Percentiles rank a stretch among this genome's conserved stretches.
Evolutionary conservation across 37 sponge, comb jelly and placozoan species (phyloP).

Genomic region (Axinella damicornis): DNA sequence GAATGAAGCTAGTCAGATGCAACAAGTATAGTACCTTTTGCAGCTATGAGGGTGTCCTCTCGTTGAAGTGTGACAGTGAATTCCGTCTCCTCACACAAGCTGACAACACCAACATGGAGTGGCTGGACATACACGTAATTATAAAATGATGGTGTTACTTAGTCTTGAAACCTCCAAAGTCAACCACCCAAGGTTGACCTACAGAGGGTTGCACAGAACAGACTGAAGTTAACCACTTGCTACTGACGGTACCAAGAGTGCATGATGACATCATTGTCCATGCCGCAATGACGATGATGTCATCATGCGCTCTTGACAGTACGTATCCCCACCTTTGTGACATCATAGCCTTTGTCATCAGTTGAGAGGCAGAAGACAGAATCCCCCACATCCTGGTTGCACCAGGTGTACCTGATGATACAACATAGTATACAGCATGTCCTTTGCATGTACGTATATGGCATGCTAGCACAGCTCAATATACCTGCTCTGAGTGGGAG

Average conservation of each 20-base stretch:
- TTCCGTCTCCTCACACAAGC: conserved; percentile 57
- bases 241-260: too few species aligned
- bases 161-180: too few species aligned
- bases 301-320: too few species aligned
- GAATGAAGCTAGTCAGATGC: too few species aligned
- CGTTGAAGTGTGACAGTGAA: conserved; percentile 58
- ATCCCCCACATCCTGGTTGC: conserved; percentile 57
- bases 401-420: conserved; percentile 74
- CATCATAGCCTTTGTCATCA: conserved; percentile 42
- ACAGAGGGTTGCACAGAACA: too few species aligned
- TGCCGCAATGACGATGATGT: background rate
- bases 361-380: conserved; percentile 31
- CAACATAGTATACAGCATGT: too few species aligned
- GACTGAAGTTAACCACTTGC: too few species aligned
- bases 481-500: conserved; percentile 63
- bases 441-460: too few species aligned
- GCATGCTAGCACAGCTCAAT: too few species aligned
- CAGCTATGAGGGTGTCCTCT: background rate
- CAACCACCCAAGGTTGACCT: too few species aligned
- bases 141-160: too few species aligned
- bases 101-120: conserved; percentile 74
- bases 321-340: conserved; percentile 56
- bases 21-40: background rate
- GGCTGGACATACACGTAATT: conserved; percentile 18
- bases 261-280: too few species aligned